Evolutionary conservation across 23 tunicate genomes (phyloP), one percentile per base, ranked within the genome.

Genomic region (Pegea sp.): DNA sequence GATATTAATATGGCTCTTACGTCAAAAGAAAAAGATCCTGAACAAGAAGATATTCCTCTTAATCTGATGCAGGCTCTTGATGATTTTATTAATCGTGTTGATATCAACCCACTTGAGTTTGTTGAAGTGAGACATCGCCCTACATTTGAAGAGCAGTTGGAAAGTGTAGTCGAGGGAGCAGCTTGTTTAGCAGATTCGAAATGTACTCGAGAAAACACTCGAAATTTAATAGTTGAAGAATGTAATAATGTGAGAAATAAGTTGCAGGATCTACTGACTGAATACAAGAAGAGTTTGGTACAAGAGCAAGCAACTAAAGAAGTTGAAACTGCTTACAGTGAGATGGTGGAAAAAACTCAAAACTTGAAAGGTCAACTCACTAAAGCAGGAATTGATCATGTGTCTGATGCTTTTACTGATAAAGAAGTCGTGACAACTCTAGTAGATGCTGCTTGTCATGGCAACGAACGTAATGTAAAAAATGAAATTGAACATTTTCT

Each of bases 101-200:
- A 87, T 52, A 75, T 87, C 78, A 77, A 76, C 0, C 97, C 97
- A 28, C 49, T 87, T 8, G 74, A 70, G 52, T 87, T 87, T 59
- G 76, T 75, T 57, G 97, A 87, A 32, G 72, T 66, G 7, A 59
- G 71, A 22, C 87, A 74, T 52, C 64, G 97, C n/a, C 97, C 97
- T 29, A 66, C 87, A 6, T 46, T 87, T 48, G 97, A 87, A 29
- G 97, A 87, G 63, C 58, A 77, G 18, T 68, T 87, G 61, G 97
- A 87, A 63, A 75, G 97, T 30, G 76, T 87, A 22, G 76, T 87
- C 69, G 66, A 78, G 50, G 97, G 97, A 16, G 97, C 97, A 1
- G 97, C 97, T 18, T 43, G 76, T 22, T 75, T 87, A 88, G 97
- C 97, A 22, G 97, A 87, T 65, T 76, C 97, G n/a, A 69, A 77